Evolutionary conservation across 1,140 invertebrate species (phyloP).

Genomic region (Scylla paramamosain): DNA sequence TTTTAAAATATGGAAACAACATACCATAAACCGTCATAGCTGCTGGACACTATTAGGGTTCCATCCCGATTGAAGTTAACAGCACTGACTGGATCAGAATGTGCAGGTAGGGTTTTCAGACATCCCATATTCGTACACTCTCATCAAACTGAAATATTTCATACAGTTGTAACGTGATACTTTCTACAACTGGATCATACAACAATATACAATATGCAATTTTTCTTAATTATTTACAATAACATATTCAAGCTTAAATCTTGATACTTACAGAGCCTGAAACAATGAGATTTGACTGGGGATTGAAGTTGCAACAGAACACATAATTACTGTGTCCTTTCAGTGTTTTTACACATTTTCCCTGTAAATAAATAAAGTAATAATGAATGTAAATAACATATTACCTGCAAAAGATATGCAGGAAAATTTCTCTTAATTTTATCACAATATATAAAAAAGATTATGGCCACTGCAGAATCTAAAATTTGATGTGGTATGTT

Average conservation of each 20-base stretch:
- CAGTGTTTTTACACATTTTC: constrained; percentile 98
- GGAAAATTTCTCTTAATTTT: no score
- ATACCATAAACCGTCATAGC: constrained; percentile 99
- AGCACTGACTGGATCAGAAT: constrained; percentile 99
- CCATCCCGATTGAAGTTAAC: constrained; percentile 99
- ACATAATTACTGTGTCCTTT: constrained; percentile 99
- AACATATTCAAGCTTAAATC: constrained; percentile 49
- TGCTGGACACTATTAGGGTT: constrained; percentile 98
- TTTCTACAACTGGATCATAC: neutral
- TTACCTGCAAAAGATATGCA: no score
- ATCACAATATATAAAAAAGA: no score
- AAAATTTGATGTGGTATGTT: no score
- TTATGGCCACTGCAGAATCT: no score
- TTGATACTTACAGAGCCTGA: constrained; percentile 92
- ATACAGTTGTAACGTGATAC: neutral
- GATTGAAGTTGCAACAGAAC: constrained; percentile 99
- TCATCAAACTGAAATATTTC: constrained; percentile 92
- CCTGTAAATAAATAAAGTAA: constrained; percentile 80
- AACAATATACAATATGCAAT: neutral
- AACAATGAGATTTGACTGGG: constrained; percentile 99
- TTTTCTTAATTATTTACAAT: no score
- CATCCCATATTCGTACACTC: constrained; percentile 99
- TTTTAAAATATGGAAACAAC: neutral
- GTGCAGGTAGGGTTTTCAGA: constrained; percentile 98
- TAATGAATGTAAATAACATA: neutral